Evolutionary conservation across 53 echinoderm and acorn worm species (phyloP), one percentile per base, ranked within the genome.

Genomic region (Echinarachnius parma): DNA sequence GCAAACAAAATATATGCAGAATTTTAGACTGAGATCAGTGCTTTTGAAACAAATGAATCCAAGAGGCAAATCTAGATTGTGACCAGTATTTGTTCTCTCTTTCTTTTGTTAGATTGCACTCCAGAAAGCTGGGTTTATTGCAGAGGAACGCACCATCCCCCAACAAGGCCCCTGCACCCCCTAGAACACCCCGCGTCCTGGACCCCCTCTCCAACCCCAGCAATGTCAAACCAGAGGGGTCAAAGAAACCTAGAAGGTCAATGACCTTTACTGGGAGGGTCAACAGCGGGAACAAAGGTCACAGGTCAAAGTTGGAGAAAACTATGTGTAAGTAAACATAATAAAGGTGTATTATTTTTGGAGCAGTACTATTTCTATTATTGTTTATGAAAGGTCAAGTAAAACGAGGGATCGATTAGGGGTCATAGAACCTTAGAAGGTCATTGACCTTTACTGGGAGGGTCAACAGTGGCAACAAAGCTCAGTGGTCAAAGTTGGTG

Each of bases 291-390:
- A 34, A 75, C 22, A 34, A 42, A 54, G 77, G 56, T 30, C 59
- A 76, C 32, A 64, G 48, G 53, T 50, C 72, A 14, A 87, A 69
- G 52, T 70, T 86, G 7, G 53, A 29, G 13, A 77, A 83, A 53
- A 84, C 81, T 34, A 72, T 66, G 28, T 92, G 92, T 92, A 84
- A 92, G 92, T 84, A 25, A 3, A 15, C 25, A 57, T n/a, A n/a
- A n/a, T n/a, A n/a, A n/a, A n/a, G n/a, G n/a, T n/a, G n/a, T n/a
- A n/a, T n/a, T n/a, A n/a, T n/a, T n/a, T n/a, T n/a, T n/a, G n/a
- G n/a, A n/a, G n/a, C n/a, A n/a, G n/a, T n/a, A n/a, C n/a, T n/a
- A n/a, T n/a, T n/a, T n/a, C n/a, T n/a, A n/a, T n/a, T n/a, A n/a
- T n/a, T n/a, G n/a, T n/a, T n/a, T n/a, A n/a, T n/a, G n/a, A n/a